Percentiles rank a stretch among this genome's conserved stretches.
phyloP scores from a whole-genome alignment of 2,113 vertebrate species.

The Todiramphus chloris region DNA sequence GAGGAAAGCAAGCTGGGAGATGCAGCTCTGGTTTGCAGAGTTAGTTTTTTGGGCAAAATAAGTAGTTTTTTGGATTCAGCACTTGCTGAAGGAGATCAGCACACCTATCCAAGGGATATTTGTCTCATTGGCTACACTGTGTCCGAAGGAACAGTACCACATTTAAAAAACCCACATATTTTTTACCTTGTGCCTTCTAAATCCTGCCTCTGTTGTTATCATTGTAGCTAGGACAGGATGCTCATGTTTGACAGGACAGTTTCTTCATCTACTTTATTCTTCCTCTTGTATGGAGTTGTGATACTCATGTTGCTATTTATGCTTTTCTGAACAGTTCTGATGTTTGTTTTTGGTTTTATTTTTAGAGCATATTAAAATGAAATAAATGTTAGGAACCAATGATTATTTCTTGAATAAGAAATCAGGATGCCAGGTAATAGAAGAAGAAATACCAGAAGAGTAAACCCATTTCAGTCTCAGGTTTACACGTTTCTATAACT shows the following conservation, averaged over 20 bases:
- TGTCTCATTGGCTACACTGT: neutral
- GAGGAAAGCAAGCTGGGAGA: neutral
- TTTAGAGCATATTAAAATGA: neutral
- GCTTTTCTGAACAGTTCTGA: neutral
- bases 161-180: neutral
- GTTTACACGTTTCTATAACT: neutral
- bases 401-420: neutral
- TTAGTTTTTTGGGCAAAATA: neutral
- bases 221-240: neutral
- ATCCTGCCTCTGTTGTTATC: neutral
- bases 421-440: neutral
- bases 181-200: neutral
- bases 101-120: neutral
- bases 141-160: neutral
- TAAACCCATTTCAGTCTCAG: neutral
- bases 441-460: neutral
- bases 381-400: neutral
- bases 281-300: neutral
- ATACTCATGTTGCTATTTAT: neutral
- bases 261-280: neutral
- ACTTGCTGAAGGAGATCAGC: neutral
- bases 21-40: neutral
- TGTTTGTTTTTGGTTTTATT: neutral
- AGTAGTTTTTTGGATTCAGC: neutral
- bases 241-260: neutral